A percentile compares a stretch with the other conserved stretches of the same genome.
phyloP scores from a whole-genome alignment of 2,888 invertebrate genomes.

The Epirrhoe tristata region DNA sequence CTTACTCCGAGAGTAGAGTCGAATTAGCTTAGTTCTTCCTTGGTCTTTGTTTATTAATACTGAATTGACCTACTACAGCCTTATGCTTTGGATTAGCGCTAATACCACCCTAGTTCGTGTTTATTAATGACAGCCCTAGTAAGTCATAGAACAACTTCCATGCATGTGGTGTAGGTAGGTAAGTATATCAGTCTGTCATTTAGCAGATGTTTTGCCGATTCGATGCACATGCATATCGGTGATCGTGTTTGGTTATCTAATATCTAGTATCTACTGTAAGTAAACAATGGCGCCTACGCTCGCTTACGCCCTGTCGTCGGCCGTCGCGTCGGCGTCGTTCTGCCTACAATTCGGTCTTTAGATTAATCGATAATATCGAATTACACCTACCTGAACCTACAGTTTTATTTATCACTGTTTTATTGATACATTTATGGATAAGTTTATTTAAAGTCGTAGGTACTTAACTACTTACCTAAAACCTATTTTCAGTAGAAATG shows the following conservation, averaged over 20 bases:
- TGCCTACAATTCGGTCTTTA: constrained; percentile 16
- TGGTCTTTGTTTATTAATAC: too few species aligned
- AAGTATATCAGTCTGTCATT: constrained; percentile 34
- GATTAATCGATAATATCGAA: too few species aligned
- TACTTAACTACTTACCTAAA: not conserved
- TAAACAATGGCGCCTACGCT: constrained; percentile 52
- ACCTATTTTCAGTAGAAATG: not conserved
- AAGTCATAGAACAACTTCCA: constrained; percentile 22
- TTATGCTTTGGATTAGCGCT: too few species aligned
- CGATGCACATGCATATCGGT: constrained; percentile 52
- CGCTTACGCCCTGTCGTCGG: constrained; percentile 29
- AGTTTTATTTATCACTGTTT: too few species aligned
- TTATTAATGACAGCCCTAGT: too few species aligned
- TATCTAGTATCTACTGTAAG: constrained; percentile 53
- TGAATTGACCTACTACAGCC: too few species aligned
- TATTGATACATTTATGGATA: not conserved
- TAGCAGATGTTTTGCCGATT: constrained; percentile 58
- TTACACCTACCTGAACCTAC: too few species aligned
- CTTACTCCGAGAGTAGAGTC: too few species aligned
- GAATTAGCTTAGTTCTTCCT: too few species aligned
- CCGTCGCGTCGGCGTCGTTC: not conserved
- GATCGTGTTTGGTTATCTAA: constrained; percentile 57
- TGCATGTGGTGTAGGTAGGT: constrained; percentile 36
- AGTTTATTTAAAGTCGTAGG: constrained; percentile 2
- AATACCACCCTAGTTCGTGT: too few species aligned